phyloP scores from a whole-genome alignment of 2,797 vertebrate species.

The Pangasius sanitwongsei region DNA sequence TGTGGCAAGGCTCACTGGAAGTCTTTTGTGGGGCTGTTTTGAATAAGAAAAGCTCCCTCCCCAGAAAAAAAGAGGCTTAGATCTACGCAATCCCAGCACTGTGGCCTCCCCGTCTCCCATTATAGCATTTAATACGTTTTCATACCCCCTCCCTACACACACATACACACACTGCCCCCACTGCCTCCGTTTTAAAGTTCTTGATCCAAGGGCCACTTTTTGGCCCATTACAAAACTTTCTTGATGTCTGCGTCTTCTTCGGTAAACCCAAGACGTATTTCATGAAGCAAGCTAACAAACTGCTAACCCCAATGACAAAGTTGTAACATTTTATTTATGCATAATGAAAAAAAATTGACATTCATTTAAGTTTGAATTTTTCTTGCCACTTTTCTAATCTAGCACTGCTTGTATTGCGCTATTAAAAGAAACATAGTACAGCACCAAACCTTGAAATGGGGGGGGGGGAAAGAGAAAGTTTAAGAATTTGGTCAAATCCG shows the following conservation, averaged over 20 bases:
- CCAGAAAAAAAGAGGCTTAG: constrained; percentile 93
- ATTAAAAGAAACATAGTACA: constrained; percentile 1
- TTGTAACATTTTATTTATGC: neutral
- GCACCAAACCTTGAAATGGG: constrained; percentile 12
- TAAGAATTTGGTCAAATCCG: constrained; percentile 33
- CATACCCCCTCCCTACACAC: constrained; percentile 69
- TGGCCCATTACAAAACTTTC: constrained; percentile 58
- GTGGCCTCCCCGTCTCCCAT: constrained; percentile 93
- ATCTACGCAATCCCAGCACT: constrained; percentile 97
- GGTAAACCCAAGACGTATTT: constrained; percentile 7
- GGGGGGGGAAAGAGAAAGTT: constrained; percentile 25
- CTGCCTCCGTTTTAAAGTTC: constrained; percentile 81
- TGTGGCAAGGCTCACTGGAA: constrained; percentile 99
- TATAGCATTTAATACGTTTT: constrained; percentile 94
- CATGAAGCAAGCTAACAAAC: neutral
- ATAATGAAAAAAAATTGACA: neutral
- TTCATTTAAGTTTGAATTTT: neutral
- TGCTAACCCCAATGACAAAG: constrained; percentile 2
- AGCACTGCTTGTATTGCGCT: neutral
- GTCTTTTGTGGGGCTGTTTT: constrained; percentile 99
- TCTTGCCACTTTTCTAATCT: neutral
- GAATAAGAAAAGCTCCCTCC: constrained; percentile 99
- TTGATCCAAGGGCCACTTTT: constrained; percentile 72
- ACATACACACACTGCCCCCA: constrained; percentile 59
- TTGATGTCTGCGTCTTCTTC: constrained; percentile 37